Evolutionary conservation across 1,140 invertebrate genomes (phyloP).

Genomic region (Hyposmocoma kahamanoa): DNA sequence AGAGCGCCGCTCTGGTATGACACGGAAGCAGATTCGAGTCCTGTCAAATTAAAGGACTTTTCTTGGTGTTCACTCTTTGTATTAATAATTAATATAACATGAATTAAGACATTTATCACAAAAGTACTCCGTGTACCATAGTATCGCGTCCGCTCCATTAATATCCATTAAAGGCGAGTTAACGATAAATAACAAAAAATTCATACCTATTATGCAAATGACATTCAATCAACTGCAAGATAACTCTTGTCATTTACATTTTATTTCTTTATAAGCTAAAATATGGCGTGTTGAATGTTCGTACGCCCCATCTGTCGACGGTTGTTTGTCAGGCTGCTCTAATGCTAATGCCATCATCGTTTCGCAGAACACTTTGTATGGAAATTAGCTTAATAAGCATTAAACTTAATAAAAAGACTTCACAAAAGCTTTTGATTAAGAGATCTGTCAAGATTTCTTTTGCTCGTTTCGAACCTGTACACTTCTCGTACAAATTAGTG

Average conservation of each 20-base stretch:
- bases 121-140: no score
- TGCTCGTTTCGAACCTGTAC: no score
- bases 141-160: no score
- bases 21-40: no score
- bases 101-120: no score
- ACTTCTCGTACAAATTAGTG: no score
- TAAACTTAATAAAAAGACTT: slow-evolving; percentile 34
- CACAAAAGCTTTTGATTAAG: slow-evolving; percentile 38
- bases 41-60: no score
- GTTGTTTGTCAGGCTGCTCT: slow-evolving; percentile 14
- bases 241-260: not conserved
- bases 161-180: no score
- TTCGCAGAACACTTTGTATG: slow-evolving; percentile 61
- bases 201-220: slow-evolving; percentile 3
- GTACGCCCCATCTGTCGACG: slow-evolving; percentile 16
- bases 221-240: not conserved
- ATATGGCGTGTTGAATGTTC: not conserved
- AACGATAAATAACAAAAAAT: no score
- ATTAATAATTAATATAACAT: no score
- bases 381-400: slow-evolving; percentile 44
- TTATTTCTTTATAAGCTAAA: not conserved
- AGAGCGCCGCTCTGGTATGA: no score
- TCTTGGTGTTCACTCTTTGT: no score
- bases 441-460: not conserved
- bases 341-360: slow-evolving; percentile 34